phyloP scores from a whole-genome alignment of 2,113 vertebrate genomes.

The Nanorana parkeri region DNA sequence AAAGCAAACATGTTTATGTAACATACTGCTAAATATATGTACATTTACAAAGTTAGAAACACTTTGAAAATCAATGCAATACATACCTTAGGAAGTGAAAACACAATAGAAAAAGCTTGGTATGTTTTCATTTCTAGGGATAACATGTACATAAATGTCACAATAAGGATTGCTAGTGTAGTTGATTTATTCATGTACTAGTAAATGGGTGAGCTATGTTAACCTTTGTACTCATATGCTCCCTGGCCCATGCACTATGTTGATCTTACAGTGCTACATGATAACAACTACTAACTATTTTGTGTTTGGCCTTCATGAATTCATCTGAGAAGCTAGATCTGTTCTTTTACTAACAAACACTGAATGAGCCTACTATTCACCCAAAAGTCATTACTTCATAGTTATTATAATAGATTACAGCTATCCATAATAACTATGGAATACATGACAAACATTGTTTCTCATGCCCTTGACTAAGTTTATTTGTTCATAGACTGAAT shows the following conservation, averaged over 20 bases:
- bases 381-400: constrained; percentile 46
- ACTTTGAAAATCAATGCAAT: too few relatives aligned
- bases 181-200: too few relatives aligned
- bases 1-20: too few relatives aligned
- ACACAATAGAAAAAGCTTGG: too few relatives aligned
- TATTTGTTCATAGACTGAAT: constrained; percentile 51
- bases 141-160: too few relatives aligned
- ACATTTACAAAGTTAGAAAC: too few relatives aligned
- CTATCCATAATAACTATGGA: constrained; percentile 43
- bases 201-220: neutral
- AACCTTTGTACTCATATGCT: neutral
- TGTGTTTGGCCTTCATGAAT: constrained; percentile 11
- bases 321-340: neutral
- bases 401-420: constrained; percentile 34
- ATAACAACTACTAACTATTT: constrained; percentile 3
- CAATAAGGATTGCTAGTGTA: too few relatives aligned
- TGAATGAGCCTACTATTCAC: constrained; percentile 9
- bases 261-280: neutral
- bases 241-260: neutral
- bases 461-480: constrained; percentile 44
- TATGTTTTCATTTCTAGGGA: too few relatives aligned
- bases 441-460: constrained; percentile 47
- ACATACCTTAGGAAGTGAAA: too few relatives aligned
- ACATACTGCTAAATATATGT: too few relatives aligned
- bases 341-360: constrained; percentile 36